Percentiles rank a stretch among this genome's conserved stretches.
These are phyloP conservation scores for Callinectes sapidus DNA, from an alignment of 2,888 invertebrate genomes.

Conservation along the genomic window DNA sequence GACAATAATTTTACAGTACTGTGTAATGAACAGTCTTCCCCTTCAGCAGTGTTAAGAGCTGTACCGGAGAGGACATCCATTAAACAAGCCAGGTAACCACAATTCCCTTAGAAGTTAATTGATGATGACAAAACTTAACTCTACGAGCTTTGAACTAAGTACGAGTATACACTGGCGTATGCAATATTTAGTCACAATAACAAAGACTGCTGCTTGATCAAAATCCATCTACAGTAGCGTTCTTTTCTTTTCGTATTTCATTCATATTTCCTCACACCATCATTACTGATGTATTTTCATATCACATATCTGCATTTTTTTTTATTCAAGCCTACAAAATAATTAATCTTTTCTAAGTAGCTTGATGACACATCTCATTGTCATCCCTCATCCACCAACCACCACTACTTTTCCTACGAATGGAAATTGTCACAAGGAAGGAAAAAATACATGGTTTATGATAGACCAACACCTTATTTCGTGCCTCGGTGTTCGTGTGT, in stretches of 20 bases:
- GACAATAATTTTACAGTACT: too few species aligned
- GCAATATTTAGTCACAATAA: not conserved
- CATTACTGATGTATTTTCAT: not conserved
- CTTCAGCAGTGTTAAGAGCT: too few species aligned
- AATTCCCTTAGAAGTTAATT: too few species aligned
- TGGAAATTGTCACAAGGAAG: not conserved
- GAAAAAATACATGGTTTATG: not conserved
- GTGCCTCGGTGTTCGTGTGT: not conserved
- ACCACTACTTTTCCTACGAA: not conserved
- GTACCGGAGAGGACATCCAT: too few species aligned
- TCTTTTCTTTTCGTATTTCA: not conserved
- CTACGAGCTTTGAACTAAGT: too few species aligned
- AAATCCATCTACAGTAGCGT: not conserved
- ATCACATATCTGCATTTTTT: not conserved
- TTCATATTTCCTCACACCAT: not conserved
- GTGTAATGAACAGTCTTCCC: too few species aligned
- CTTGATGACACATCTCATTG: not conserved
- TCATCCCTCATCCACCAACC: not conserved
- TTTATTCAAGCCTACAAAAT: not conserved
- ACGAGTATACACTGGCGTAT: too few species aligned
- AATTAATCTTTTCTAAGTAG: not conserved
- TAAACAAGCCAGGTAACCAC: too few species aligned
- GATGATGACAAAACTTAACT: too few species aligned
- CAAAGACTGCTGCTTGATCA: not conserved
- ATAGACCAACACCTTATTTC: not conserved